Base-by-base conservation (phyloP, 2,797 vertebrate genomes). In the Melopsittacus undulatus region DNA sequence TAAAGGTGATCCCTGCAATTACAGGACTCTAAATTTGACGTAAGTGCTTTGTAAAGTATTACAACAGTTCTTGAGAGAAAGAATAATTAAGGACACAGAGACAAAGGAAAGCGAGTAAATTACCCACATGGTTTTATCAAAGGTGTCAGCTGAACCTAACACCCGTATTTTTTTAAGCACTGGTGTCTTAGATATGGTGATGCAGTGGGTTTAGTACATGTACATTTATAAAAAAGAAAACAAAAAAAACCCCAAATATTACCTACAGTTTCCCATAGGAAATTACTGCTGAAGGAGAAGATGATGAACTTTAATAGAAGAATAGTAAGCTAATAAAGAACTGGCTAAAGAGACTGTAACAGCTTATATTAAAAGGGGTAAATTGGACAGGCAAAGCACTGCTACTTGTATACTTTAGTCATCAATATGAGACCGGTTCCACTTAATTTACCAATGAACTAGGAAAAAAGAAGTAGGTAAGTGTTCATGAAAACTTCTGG, bases 1-100 rank as follows among this genome's bases (percentile, higher is more conserved):
- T 63, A 93, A 91, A 67, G 69, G 74, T 69, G 80, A 89, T 86
- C 52, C 17, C 52, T 83, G 29, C 62, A 94, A 88, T 94, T 95
- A 92, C 0, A 2, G 21, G 56, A 42, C 75, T 79, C 38, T 85
- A 80, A 81, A 68, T 52, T 77, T 87, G 46, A 85, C 61, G 72
- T 88, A 83, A 89, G 79, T 74, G 22, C 21, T 92, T 73, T 87
- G 7, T 40, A 73, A 80, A 73, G 22, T 79, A 54, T 89, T 70
- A 23, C 18, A 92, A 67, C 22, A 2, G 7, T 74, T 83, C 48
- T 34, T 89, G 61, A 87, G 80, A 63, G 34, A 81, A 81, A 54
- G 18, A 83, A 42, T 57, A 89, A 78, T 52, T 89, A 83, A 80
- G 48, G 51, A 80, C 51, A 56, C 4, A n/a, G 23, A 91, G 38